Evolutionary conservation across 2,797 vertebrate genomes (phyloP), one percentile per base, ranked within the genome.

Genomic region (Helarctos malayanus): DNA sequence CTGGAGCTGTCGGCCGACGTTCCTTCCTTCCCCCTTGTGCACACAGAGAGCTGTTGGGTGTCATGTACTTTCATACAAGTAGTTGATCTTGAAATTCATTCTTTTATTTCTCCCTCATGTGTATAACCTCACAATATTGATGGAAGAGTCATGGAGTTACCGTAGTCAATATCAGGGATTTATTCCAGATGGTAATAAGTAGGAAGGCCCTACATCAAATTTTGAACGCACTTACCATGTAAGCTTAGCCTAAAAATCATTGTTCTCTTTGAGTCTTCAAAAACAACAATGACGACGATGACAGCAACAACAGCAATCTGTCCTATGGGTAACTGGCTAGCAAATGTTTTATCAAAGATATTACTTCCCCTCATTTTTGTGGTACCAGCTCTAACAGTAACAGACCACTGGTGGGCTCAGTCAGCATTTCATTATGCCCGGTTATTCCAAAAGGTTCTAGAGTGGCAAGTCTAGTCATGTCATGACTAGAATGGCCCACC

Each of bases 271-370:
- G 35, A 68, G 27, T 47, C n/a, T 68, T 79, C 15, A 49, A 84
- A 95, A 92, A 32, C 21, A 78, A 68, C 14, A 84, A 41, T 41
- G 41, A 41, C 41, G 41, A 41, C 41, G 5, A 41, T 7, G 41
- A 65, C n/a, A 56, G 21, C 49, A 63, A 68, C 65, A 63, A 73
- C 29, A 65, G 10, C 85, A n/a, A 9, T 35, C 18, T 38, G 16
- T 65, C 76, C 73, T 81, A 14, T 82, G 73, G 52, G 59, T 78
- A 89, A 94, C 21, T 57, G 45, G 69, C 59, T 88, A 91, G n/a
- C 63, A 59, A 47, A 84, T 89, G 68, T 69, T 59, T 94, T 80
- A 45, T 91, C 57, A 61, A 83, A 82, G n/a, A 45, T 8, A 29
- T 85, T 52, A 19, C 12, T 85, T 88, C 63, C 69, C 73, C 90